These are phyloP conservation scores for Saxidomus purpurata DNA, from an alignment of 1,140 invertebrate species.

Conservation along the genomic window DNA sequence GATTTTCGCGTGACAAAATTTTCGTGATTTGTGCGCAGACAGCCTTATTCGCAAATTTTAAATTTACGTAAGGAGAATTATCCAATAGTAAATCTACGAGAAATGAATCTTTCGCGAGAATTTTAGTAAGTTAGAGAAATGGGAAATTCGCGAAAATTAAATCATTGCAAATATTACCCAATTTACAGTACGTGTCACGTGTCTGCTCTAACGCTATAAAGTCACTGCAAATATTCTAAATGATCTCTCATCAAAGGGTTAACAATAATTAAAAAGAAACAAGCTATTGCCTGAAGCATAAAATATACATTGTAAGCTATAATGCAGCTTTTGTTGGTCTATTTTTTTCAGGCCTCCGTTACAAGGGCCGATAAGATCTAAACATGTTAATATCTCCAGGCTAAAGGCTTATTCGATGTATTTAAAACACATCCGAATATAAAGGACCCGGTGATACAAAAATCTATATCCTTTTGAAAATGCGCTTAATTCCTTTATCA, in stretches of 20 bases:
- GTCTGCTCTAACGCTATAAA: not conserved
- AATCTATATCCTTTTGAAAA: not conserved
- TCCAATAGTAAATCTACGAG: no score
- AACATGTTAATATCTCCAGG: conserved; percentile 1
- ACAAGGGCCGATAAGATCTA: not conserved
- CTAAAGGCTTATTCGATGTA: not conserved
- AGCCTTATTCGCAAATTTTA: no score
- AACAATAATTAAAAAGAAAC: not conserved
- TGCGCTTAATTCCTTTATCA: conserved; percentile 12
- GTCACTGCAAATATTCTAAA: not conserved
- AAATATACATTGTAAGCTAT: not conserved
- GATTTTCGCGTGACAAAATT: no score
- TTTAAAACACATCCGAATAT: not conserved
- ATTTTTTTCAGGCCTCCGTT: no score
- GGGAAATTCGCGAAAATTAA: no score
- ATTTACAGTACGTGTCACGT: no score
- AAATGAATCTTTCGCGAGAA: no score
- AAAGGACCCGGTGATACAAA: not conserved
- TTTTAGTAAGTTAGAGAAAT: no score
- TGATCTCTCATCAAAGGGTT: not conserved
- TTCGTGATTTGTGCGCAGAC: no score
- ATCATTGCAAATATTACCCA: no score
- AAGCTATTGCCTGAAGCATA: not conserved
- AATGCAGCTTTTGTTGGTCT: not conserved
- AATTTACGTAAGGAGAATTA: no score